A percentile compares a stretch with the other conserved stretches of the same genome.
These are phyloP conservation scores for Drosophila koepferae DNA, from an alignment of 2,888 invertebrate species.

Conservation along the genomic window DNA sequence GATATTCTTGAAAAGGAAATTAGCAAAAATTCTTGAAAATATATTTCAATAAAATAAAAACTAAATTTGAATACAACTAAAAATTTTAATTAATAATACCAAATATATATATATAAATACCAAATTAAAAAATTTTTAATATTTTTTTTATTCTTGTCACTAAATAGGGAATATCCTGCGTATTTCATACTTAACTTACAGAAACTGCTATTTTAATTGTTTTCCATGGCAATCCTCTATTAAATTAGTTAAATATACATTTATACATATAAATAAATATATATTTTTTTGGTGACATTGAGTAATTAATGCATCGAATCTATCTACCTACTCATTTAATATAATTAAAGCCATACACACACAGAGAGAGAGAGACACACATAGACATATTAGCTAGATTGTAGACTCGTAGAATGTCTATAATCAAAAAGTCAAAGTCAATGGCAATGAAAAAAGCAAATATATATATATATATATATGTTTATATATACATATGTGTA, in stretches of 20 bases:
- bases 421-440: slow-evolving; percentile 48
- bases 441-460: slow-evolving; percentile 33
- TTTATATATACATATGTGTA: background rate
- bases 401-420: slow-evolving; percentile 27
- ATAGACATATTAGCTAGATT: slow-evolving; percentile 11
- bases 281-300: slow-evolving; percentile 27
- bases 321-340: slow-evolving; percentile 30
- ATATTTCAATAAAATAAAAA: too few relatives aligned
- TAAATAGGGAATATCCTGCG: background rate
- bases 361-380: background rate
- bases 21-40: too few relatives aligned
- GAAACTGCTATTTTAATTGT: slow-evolving; percentile 15
- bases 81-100: too few relatives aligned
- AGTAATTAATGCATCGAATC: slow-evolving; percentile 23
- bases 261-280: background rate
- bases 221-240: slow-evolving; percentile 20
- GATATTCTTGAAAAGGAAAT: too few relatives aligned
- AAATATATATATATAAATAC: too few relatives aligned
- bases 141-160: too few relatives aligned
- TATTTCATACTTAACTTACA: background rate
- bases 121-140: too few relatives aligned
- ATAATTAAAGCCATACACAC: slow-evolving; percentile 37
- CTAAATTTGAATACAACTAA: background rate
- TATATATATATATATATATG: background rate
- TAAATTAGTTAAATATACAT: slow-evolving; percentile 10